Evolutionary conservation across 1,140 invertebrate species (phyloP).

Genomic region (Pseudomyrmex cubaensis): DNA sequence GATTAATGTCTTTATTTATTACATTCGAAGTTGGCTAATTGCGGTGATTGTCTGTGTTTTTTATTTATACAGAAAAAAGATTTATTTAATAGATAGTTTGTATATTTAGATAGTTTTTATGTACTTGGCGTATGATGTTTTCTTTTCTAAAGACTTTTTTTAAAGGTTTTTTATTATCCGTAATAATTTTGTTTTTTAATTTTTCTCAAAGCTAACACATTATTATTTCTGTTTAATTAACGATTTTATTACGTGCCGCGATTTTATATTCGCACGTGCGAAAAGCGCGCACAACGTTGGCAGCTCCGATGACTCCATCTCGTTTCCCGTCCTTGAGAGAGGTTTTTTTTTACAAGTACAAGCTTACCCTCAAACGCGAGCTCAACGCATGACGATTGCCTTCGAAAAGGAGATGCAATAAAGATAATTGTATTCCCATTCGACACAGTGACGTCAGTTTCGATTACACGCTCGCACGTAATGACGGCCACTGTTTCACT

Average conservation of each 20-base stretch:
- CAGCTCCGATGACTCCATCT: slow-evolving; percentile 52
- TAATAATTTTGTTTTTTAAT: too few species aligned
- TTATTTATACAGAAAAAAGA: too few species aligned
- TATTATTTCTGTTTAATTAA: too few species aligned
- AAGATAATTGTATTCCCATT: slow-evolving; percentile 70
- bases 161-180: too few species aligned
- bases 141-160: too few species aligned
- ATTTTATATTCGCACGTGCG: not conserved
- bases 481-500: slow-evolving; percentile 15
- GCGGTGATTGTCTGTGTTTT: too few species aligned
- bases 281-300: slow-evolving; percentile 50
- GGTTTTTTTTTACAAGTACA: slow-evolving; percentile 58
- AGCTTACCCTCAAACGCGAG: slow-evolving; percentile 51
- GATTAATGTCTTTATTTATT: too few species aligned
- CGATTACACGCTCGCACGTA: slow-evolving; percentile 64
- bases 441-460: slow-evolving; percentile 65
- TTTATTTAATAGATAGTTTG: too few species aligned
- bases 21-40: too few species aligned
- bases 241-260: not conserved
- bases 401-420: slow-evolving; percentile 73
- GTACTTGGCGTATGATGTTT: too few species aligned
- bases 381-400: slow-evolving; percentile 51
- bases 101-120: too few species aligned
- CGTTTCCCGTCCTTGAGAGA: slow-evolving; percentile 61
- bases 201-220: too few species aligned